Base-by-base conservation (phyloP, 1,140 invertebrate genomes). In the Carposina sasakii region DNA sequence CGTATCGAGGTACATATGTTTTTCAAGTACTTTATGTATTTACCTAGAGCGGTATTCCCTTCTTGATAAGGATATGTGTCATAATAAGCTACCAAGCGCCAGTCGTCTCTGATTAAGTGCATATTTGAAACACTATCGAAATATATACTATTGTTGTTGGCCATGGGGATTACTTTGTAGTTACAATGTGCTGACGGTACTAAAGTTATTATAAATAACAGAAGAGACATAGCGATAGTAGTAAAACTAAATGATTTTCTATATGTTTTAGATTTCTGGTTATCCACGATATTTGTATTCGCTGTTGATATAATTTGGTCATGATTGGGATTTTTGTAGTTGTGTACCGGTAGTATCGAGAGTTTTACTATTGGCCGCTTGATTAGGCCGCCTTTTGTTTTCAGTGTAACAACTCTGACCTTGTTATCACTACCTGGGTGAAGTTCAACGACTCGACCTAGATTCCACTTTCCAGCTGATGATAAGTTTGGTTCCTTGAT, bases 401-500 rank as follows among this genome's bases (percentile, higher is more conserved):
- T 48, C 9, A 74, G 30, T 16, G 52, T 58, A 12, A 67, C 64
- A 2, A 64, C 56, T 28, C 49, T 15, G 2, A 60, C 54, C 1
- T 37, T 16, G 0, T 42, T 46, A 51, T 67, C 67, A 3, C 6
- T 2, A 1, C 67, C 67, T 1, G 55, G 54, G 24, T 62, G 54
- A 3, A 45, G 12, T 10, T 54, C 56, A 2, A 52, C 31, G 0
- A 70, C 49, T 48, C 56, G 30, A 3, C 41, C 58, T 23, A 58
- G 12, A 1, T 41, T 24, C 73, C 78, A 79, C 16, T 59, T 51
- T 0, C 37, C 23, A 8, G 68, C 63, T 13, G 71, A 60, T 12
- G 52, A 19, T 5, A 49, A 10, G 31, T 62, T 57, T 10, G 71
- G 56, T 3, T 79, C 70, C n/a, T 70, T 65, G 0, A 82, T 28